Evolutionary conservation across 2,797 vertebrate genomes (phyloP).

Genomic region (Borostomias antarcticus): DNA sequence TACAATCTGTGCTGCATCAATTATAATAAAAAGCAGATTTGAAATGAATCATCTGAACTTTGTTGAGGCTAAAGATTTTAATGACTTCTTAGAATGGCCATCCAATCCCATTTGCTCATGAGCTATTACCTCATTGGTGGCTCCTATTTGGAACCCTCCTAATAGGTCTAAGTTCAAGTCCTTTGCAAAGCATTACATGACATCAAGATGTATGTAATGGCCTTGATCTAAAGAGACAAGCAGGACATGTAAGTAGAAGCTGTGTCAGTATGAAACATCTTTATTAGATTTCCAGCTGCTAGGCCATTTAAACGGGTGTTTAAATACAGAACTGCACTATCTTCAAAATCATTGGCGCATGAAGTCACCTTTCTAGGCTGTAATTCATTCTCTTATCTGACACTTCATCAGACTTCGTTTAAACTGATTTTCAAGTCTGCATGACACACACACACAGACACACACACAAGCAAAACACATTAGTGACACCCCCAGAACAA

Average conservation of each 20-base stretch:
- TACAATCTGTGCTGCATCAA: conserved; percentile 5
- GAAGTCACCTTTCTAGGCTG: conserved; percentile 19
- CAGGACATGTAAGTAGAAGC: conserved; percentile 34
- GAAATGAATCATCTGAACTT: conserved; percentile 20
- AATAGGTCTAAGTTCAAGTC: conserved; percentile 24
- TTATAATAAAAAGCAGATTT: conserved; percentile 26
- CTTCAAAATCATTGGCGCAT: conserved; percentile 14
- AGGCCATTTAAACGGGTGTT: conserved; percentile 20
- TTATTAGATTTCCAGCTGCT: conserved; percentile 45
- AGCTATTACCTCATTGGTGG: conserved; percentile 41
- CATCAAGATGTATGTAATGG: conserved; percentile 29
- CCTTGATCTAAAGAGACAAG: conserved; percentile 38
- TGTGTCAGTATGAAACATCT: conserved; percentile 31
- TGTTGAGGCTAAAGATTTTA: conserved; percentile 22
- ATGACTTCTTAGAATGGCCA: conserved; percentile 17
- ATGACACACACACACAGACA: background rate
- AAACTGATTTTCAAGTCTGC: background rate
- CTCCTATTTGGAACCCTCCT: conserved; percentile 26
- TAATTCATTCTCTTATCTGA: background rate
- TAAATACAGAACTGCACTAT: conserved; percentile 30
- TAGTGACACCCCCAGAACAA: background rate
- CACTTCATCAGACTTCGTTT: conserved; percentile 1
- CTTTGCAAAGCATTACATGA: conserved; percentile 40
- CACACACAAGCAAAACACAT: background rate
- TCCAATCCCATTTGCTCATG: conserved; percentile 43